Evolutionary conservation across 2,113 vertebrate genomes (phyloP).

Genomic region (Mungos mungo): DNA sequence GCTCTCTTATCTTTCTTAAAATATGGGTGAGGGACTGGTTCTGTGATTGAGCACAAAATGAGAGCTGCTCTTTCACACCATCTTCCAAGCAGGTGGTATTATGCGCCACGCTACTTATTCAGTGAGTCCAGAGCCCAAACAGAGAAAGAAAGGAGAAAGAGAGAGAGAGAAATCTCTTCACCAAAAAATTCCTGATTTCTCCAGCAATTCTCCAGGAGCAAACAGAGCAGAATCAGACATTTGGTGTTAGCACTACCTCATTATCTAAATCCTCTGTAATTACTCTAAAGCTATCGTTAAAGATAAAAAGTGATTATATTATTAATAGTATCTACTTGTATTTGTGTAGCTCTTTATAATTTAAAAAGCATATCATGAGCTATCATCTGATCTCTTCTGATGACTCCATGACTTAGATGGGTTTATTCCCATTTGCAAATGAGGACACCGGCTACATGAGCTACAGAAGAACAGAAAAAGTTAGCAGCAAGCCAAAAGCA

Average conservation of each 20-base stretch:
- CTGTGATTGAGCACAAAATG: constrained; percentile 79
- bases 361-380: background rate
- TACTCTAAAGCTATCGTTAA: constrained; percentile 32
- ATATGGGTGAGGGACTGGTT: constrained; percentile 78
- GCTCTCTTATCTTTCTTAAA: constrained; percentile 79
- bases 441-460: background rate
- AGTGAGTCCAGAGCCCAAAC: constrained; percentile 19
- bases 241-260: background rate
- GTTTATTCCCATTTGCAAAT: constrained; percentile 24
- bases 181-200: constrained; percentile 39
- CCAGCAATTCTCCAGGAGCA: background rate
- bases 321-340: background rate
- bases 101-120: constrained; percentile 62
- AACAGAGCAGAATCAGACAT: background rate
- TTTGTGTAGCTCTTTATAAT: constrained; percentile 26
- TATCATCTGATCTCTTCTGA: background rate
- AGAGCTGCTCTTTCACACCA: constrained; percentile 54
- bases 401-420: background rate
- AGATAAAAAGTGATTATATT: constrained; percentile 33
- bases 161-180: background rate
- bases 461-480: background rate
- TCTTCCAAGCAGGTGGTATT: constrained; percentile 73
- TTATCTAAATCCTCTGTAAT: background rate
- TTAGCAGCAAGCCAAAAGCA: background rate
- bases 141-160: background rate